These are phyloP conservation scores for Otolemur crassicaudatus DNA, from an alignment of 2,797 vertebrate genomes.

Conservation along the genomic window DNA sequence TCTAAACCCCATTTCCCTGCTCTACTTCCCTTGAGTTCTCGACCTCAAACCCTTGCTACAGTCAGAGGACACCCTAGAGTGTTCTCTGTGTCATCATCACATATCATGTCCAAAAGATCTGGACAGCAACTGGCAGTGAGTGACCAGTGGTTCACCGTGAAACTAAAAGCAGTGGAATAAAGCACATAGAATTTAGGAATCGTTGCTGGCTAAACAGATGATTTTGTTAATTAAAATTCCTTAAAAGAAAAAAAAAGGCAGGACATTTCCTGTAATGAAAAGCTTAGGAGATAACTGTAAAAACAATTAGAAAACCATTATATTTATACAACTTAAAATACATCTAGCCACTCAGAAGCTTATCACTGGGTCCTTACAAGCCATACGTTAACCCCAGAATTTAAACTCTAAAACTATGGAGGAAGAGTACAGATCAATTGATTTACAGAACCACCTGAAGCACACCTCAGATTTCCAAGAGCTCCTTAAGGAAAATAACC, in stretches of 20 bases:
- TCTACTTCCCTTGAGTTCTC: not conserved
- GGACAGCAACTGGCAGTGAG: not conserved
- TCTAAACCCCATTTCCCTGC: not conserved
- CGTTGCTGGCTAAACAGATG: not conserved
- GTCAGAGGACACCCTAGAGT: not conserved
- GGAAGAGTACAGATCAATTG: not conserved
- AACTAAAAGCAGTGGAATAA: not conserved
- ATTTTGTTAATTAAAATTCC: not conserved
- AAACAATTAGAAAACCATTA: not conserved
- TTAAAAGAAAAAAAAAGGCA: not conserved
- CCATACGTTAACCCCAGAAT: not conserved
- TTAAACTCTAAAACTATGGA: not conserved
- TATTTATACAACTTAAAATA: constrained; percentile 13
- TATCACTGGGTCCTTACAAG: not conserved
- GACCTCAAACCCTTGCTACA: not conserved
- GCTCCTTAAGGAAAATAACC: not conserved
- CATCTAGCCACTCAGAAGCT: not conserved
- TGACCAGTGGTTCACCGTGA: not conserved
- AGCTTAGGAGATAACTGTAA: not conserved
- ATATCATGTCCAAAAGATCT: not conserved
- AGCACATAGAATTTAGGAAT: not conserved
- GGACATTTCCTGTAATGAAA: not conserved
- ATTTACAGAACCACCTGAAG: not conserved
- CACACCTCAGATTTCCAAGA: not conserved
- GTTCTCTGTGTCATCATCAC: not conserved